A percentile compares a stretch with the other conserved stretches of the same genome.
phyloP scores from a whole-genome alignment of 2,888 invertebrate genomes.

The Patella pellucida region DNA sequence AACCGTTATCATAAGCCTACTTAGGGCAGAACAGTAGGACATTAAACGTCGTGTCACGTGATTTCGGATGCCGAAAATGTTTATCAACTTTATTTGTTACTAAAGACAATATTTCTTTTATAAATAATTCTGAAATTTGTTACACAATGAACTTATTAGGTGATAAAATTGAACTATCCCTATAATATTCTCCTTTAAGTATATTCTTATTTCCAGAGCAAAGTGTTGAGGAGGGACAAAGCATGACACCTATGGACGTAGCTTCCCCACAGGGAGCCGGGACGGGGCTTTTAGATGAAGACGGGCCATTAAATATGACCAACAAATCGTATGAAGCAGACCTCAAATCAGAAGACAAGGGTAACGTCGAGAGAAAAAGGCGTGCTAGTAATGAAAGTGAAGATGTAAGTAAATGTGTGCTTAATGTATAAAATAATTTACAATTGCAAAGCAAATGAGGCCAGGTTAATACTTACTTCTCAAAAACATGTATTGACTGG shows the following conservation, averaged over 20 bases:
- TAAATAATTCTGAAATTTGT: not conserved
- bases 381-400: slow-evolving; percentile 64
- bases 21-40: too few relatives aligned
- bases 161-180: not conserved
- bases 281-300: slow-evolving; percentile 39
- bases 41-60: too few relatives aligned
- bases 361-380: slow-evolving; percentile 62
- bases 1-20: too few relatives aligned
- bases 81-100: too few relatives aligned
- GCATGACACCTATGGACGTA: slow-evolving; percentile 33
- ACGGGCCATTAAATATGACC: slow-evolving; percentile 36
- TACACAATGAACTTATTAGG: not conserved
- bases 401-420: slow-evolving; percentile 48
- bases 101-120: too few relatives aligned
- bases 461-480: too few relatives aligned
- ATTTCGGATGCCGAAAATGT: too few relatives aligned
- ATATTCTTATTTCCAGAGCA: slow-evolving; percentile 34
- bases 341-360: slow-evolving; percentile 40
- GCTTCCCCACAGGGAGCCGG: slow-evolving; percentile 34
- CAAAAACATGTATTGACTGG: too few relatives aligned
- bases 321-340: slow-evolving; percentile 36
- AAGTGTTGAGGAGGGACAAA: slow-evolving; percentile 16
- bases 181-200: not conserved
- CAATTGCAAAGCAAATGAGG: too few relatives aligned
- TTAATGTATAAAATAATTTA: too few relatives aligned